These are phyloP conservation scores for Brachynemurus nebulosus DNA, from an alignment of 2,888 invertebrate genomes.

Conservation along the genomic window DNA sequence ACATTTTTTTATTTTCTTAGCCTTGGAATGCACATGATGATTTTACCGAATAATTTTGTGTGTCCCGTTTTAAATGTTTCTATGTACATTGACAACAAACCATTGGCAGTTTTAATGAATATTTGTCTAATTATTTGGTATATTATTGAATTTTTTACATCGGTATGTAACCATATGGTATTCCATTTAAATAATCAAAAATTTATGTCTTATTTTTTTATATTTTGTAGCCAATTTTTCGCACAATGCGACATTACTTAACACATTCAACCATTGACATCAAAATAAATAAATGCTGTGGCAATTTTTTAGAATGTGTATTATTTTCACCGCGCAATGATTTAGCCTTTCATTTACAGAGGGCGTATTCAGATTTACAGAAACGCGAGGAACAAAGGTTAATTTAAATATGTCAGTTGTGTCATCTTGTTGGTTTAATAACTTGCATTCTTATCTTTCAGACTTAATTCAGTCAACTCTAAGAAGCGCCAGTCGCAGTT, in stretches of 20 bases:
- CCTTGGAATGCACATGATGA: neutral
- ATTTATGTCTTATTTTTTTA: neutral
- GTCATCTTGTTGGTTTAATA: no score
- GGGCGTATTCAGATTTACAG: neutral
- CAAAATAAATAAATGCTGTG: neutral
- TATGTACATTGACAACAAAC: neutral
- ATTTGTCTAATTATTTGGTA: neutral
- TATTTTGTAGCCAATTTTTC: conserved; percentile 4
- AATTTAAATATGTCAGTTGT: no score
- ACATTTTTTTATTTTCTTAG: no score
- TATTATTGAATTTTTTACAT: neutral
- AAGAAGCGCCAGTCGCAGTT: neutral
- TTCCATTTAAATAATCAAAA: neutral
- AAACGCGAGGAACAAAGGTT: neutral
- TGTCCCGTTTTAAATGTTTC: neutral
- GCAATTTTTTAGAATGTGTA: neutral
- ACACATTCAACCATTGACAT: neutral
- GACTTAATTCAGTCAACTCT: no score
- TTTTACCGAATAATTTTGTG: conserved; percentile 4
- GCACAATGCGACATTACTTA: neutral
- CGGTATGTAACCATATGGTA: neutral
- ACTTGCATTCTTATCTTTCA: no score
- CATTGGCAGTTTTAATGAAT: conserved; percentile 2
- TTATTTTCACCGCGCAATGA: conserved; percentile 5
- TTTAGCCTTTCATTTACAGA: neutral